Evolutionary conservation across 2,113 vertebrate species (phyloP).

Genomic region (Aphyosemion australe): DNA sequence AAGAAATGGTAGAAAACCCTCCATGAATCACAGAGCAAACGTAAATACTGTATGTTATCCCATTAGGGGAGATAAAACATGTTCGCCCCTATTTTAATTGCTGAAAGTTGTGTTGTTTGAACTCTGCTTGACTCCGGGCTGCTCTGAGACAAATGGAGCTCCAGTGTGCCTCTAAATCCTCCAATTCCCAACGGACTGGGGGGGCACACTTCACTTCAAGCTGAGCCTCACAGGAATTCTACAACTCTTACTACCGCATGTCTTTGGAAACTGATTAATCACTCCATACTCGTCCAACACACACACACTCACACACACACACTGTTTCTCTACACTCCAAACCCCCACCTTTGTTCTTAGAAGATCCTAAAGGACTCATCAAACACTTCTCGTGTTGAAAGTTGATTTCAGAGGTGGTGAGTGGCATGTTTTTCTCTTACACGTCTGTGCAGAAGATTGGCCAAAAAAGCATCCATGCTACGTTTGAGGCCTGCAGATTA

Average conservation of each 20-base stretch:
- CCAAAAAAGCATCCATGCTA: conserved; percentile 15
- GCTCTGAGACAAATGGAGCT: conserved; percentile 92
- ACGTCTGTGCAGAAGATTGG: conserved; percentile 29
- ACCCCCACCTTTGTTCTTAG: conserved; percentile 23
- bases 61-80: conserved; percentile 96
- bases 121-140: conserved; percentile 92
- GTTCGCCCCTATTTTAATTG: conserved; percentile 87
- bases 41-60: conserved; percentile 91
- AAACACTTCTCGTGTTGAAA: conserved; percentile 72
- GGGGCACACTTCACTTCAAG: conserved; percentile 63
- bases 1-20: conserved; percentile 27
- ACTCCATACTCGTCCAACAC: conserved; percentile 69
- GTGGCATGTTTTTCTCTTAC: conserved; percentile 59
- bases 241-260: conserved; percentile 85
- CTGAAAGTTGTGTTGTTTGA: conserved; percentile 92
- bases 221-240: conserved; percentile 82
- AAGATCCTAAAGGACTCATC: conserved; percentile 86
- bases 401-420: conserved; percentile 52
- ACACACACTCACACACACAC: conserved; percentile 17
- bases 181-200: conserved; percentile 84
- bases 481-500: conserved; percentile 21
- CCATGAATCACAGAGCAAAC: conserved; percentile 86
- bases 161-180: conserved; percentile 87
- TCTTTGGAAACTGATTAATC: conserved; percentile 94
- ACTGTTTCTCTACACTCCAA: background rate